phyloP scores from a whole-genome alignment of 2,113 vertebrate genomes.

The Ceyx melanurus region DNA sequence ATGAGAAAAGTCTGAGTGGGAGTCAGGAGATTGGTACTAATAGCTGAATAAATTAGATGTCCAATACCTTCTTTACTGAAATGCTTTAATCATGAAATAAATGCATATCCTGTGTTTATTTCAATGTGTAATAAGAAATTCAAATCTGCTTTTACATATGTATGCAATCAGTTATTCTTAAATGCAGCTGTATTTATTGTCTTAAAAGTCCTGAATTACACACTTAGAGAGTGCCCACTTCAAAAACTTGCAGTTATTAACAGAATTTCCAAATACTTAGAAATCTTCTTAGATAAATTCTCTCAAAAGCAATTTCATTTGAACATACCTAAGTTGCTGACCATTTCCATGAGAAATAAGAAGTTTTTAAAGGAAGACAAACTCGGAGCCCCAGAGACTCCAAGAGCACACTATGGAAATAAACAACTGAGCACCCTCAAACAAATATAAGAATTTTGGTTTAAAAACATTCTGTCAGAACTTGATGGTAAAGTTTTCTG shows the following conservation, averaged over 20 bases:
- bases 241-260: not conserved
- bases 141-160: conserved; percentile 67
- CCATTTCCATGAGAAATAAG: not conserved
- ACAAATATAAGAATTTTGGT: not conserved
- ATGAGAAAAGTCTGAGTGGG: conserved; percentile 26
- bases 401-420: not conserved
- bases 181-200: conserved; percentile 56
- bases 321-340: not conserved
- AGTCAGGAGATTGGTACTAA: conserved; percentile 37
- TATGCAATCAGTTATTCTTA: conserved; percentile 64
- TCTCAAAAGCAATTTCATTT: not conserved
- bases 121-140: conserved; percentile 59
- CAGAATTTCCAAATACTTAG: not conserved
- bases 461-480: not conserved
- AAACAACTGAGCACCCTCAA: not conserved
- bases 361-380: not conserved
- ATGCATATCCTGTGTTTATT: conserved; percentile 47
- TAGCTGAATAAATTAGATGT: conserved; percentile 32
- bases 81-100: conserved; percentile 46
- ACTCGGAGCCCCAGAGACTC: not conserved
- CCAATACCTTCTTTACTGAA: conserved; percentile 51
- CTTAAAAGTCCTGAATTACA: conserved; percentile 36
- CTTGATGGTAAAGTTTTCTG: not conserved
- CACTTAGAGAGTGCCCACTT: not conserved
- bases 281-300: not conserved